Percentiles rank a stretch among this genome's conserved stretches.
These are phyloP conservation scores for Acanthosepion esculentum DNA, from an alignment of 2,888 invertebrate species.

Conservation along the genomic window DNA sequence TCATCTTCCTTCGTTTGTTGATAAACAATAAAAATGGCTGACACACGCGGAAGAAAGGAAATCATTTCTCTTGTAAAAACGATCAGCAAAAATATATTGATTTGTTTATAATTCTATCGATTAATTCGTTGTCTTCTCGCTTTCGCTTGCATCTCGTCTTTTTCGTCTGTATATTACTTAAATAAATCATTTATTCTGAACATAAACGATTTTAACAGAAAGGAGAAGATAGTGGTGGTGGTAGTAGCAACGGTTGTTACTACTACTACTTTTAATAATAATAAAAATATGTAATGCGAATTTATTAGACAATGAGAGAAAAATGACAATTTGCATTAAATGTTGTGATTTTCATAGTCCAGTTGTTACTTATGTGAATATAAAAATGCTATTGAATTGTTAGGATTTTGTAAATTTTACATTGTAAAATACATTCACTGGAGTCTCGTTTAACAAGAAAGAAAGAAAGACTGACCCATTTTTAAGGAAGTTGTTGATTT, in stretches of 20 bases:
- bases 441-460: not conserved
- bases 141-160: not conserved
- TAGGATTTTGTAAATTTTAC: no score
- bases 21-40: not conserved
- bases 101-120: not conserved
- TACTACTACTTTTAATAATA: not conserved
- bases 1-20: not conserved
- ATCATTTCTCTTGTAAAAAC: no score
- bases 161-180: not conserved
- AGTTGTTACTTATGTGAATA: not conserved
- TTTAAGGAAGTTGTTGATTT: not conserved
- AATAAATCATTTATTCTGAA: not conserved
- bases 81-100: not conserved
- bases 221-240: not conserved
- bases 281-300: not conserved
- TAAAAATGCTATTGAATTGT: not conserved
- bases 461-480: slow-evolving; percentile 13
- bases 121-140: not conserved
- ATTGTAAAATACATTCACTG: no score
- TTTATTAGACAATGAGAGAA: not conserved
- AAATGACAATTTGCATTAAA: not conserved
- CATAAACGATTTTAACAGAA: not conserved
- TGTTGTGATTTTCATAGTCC: not conserved
- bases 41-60: not conserved
- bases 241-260: not conserved